phyloP scores from a whole-genome alignment of 2,113 vertebrate genomes.

The Propithecus coquereli region DNA sequence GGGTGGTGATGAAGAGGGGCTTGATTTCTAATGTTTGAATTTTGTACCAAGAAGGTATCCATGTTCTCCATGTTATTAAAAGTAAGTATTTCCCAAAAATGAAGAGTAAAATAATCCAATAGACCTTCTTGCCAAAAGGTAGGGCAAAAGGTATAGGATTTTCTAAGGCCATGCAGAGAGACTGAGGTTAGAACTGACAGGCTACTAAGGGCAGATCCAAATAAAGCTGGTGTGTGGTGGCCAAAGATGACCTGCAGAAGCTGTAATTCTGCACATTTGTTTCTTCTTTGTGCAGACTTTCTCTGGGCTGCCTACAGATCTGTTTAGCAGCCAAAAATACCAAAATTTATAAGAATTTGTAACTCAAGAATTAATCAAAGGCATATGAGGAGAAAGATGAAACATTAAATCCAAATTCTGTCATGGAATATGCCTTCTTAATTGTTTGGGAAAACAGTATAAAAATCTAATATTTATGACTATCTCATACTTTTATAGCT shows the following conservation, averaged over 20 bases:
- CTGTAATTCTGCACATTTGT: neutral
- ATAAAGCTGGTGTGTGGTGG: neutral
- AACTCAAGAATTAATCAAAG: conserved; percentile 60
- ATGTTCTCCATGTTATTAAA: neutral
- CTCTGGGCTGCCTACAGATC: neutral
- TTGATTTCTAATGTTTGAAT: neutral
- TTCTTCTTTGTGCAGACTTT: neutral
- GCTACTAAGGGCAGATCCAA: neutral
- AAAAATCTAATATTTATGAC: conserved; percentile 77
- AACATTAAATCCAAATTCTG: conserved; percentile 53
- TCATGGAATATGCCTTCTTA: conserved; percentile 65
- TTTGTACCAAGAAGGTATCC: neutral
- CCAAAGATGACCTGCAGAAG: neutral
- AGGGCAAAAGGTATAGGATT: neutral
- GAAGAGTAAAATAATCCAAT: neutral
- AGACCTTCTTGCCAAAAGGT: conserved; percentile 1
- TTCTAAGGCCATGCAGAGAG: neutral
- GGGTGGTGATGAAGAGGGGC: neutral
- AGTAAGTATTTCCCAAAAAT: neutral
- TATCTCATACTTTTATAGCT: conserved; percentile 65
- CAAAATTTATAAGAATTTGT: conserved; percentile 58
- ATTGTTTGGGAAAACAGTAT: conserved; percentile 70
- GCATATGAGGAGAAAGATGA: conserved; percentile 67
- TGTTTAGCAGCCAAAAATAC: neutral
- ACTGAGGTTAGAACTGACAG: neutral